Evolutionary conservation across 2,113 vertebrate species (phyloP), one percentile per base, ranked within the genome.

Genomic region (Morone saxatilis): DNA sequence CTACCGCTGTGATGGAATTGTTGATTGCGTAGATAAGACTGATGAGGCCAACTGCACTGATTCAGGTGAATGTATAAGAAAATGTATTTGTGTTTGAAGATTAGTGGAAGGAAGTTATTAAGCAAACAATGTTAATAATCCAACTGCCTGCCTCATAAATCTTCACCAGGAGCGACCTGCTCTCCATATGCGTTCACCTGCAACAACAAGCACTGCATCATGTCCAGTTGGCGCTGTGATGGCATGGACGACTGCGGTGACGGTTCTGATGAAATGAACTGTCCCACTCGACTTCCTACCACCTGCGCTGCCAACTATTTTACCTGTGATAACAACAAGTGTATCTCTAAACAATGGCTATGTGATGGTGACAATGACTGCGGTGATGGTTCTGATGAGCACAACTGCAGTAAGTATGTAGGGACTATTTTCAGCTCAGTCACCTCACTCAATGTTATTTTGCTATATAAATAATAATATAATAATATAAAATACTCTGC

Each of bases 31-130:
- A 9, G 94, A 95, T 81, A 57, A 90, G 83, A 92, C 86, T 0
- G 94, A 95, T 66, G 94, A 95, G 83, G 85, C 87, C 76, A 95
- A 95, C 86, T 95, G 94, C 83, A 95, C 94, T 16, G 31, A 90
- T 19, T 74, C 88, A 81, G 94, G 94, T 95, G 51, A 76, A 66
- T n/a, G 7, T 45, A 17, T 59, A 1, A 16, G 10, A 53, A 60
- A 70, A 41, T 16, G 0, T 47, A 9, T 25, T 25, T 66, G 12
- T 61, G 36, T 66, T 54, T 40, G 3, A 17, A 13, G 1, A 22
- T 14, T 47, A 31, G 3, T 47, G n/a, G 8, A 20, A 48, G 16
- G 5, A 50, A 25, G 65, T 38, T 7, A 22, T 56, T 53, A 10
- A 82, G 14, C 16, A 61, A 56, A 22, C 12, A 1, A 1, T 7